A percentile compares a stretch with the other conserved stretches of the same genome.
phyloP scores from a whole-genome alignment of 2,113 vertebrate genomes.

The Ammodytes dubius region DNA sequence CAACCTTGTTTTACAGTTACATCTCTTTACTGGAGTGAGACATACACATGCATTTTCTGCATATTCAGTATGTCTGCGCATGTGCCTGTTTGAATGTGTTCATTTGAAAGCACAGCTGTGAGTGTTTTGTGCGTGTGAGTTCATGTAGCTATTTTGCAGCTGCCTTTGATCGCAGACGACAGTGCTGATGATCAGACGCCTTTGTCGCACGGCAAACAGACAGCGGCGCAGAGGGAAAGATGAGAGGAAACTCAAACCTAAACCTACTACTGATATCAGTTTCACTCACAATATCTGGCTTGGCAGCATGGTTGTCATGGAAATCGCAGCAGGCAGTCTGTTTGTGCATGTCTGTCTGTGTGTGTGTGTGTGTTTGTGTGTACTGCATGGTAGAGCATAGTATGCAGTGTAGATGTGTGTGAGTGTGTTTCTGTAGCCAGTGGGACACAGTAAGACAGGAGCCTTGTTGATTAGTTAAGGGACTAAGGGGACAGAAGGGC shows the following conservation, averaged over 20 bases:
- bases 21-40: slow-evolving; percentile 38
- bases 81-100: background rate
- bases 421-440: slow-evolving; percentile 15
- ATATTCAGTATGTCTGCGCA: background rate
- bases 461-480: slow-evolving; percentile 59
- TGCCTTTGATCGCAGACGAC: slow-evolving; percentile 51
- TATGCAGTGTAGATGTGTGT: slow-evolving; percentile 20
- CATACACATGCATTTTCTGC: background rate
- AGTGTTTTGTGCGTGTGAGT: background rate
- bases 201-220: slow-evolving; percentile 54
- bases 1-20: slow-evolving; percentile 23
- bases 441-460: slow-evolving; percentile 46
- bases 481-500: slow-evolving; percentile 27
- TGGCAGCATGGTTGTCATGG: slow-evolving; percentile 53
- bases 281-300: slow-evolving; percentile 31
- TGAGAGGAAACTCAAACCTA: slow-evolving; percentile 37
- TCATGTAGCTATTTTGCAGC: slow-evolving; percentile 17
- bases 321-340: slow-evolving; percentile 48
- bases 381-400: slow-evolving; percentile 6
- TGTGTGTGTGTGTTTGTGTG: background rate
- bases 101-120: background rate
- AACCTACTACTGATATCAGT: slow-evolving; percentile 42
- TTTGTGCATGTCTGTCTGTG: slow-evolving; percentile 14
- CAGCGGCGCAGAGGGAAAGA: slow-evolving; percentile 27
- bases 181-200: slow-evolving; percentile 57